phyloP scores from a whole-genome alignment of 2,888 invertebrate genomes.

The Eilema sororculum region DNA sequence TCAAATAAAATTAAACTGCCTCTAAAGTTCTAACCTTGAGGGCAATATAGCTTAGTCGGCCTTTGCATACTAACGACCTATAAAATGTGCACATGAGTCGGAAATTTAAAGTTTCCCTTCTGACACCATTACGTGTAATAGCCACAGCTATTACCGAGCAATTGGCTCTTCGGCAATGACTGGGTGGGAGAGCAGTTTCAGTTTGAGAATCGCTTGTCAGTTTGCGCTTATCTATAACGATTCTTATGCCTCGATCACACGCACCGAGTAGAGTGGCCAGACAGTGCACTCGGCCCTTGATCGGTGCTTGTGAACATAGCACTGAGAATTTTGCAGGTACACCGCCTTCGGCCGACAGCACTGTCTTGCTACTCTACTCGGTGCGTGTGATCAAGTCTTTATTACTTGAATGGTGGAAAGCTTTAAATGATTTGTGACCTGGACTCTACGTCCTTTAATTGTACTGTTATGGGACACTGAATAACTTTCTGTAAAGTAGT shows the following conservation, averaged over 20 bases:
- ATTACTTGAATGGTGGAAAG: neutral
- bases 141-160: neutral
- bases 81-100: constrained; percentile 56
- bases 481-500: neutral
- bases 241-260: too few relatives aligned
- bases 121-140: constrained; percentile 49
- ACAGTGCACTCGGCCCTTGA: too few relatives aligned
- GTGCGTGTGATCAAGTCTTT: too few relatives aligned
- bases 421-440: neutral
- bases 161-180: neutral
- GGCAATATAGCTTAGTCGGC: constrained; percentile 46
- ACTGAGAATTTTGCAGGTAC: too few relatives aligned
- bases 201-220: constrained; percentile 7
- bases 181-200: neutral
- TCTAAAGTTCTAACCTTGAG: constrained; percentile 49
- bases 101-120: constrained; percentile 57
- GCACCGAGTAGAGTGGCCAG: too few relatives aligned
- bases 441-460: neutral
- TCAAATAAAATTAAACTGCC: constrained; percentile 20
- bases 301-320: too few relatives aligned
- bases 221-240: constrained; percentile 1
- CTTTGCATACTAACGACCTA: constrained; percentile 66
- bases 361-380: too few relatives aligned
- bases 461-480: neutral
- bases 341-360: too few relatives aligned